A percentile compares a stretch with the other conserved stretches of the same genome.
These are phyloP conservation scores for Cecidostiba fungosa DNA, from an alignment of 2,888 invertebrate species.

Conservation along the genomic window DNA sequence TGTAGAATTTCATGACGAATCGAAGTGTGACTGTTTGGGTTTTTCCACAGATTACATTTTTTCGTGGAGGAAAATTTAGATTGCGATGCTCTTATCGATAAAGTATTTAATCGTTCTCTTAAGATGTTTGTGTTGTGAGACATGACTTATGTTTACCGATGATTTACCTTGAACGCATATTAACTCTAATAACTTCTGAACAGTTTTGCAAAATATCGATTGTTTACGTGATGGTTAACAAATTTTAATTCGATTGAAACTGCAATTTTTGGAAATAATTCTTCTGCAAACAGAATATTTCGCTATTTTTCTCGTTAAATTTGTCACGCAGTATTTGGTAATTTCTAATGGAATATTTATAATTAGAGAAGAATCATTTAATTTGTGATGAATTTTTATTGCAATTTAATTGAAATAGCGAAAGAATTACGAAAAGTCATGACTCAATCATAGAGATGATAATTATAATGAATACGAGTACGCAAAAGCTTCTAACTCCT, in stretches of 20 bases:
- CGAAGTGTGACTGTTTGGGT: neutral
- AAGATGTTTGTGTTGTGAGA: neutral
- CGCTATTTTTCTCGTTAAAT: neutral
- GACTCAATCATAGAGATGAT: too few species aligned
- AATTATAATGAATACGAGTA: neutral
- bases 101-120: slow-evolving; percentile 3
- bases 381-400: too few species aligned
- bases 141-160: neutral
- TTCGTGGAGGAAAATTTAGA: too few species aligned
- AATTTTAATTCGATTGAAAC: neutral
- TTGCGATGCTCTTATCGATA: neutral
- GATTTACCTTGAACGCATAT: neutral
- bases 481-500: neutral
- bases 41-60: neutral
- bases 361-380: neutral
- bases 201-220: neutral
- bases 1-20: neutral
- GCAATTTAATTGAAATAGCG: too few species aligned
- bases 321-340: neutral
- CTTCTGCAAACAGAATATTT: neutral
- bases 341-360: neutral
- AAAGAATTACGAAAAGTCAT: too few species aligned
- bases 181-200: neutral
- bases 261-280: neutral
- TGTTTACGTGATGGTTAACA: too few species aligned